These are phyloP conservation scores for Drosophila lowei DNA, from an alignment of 1,140 invertebrate species.

Conservation along the genomic window DNA sequence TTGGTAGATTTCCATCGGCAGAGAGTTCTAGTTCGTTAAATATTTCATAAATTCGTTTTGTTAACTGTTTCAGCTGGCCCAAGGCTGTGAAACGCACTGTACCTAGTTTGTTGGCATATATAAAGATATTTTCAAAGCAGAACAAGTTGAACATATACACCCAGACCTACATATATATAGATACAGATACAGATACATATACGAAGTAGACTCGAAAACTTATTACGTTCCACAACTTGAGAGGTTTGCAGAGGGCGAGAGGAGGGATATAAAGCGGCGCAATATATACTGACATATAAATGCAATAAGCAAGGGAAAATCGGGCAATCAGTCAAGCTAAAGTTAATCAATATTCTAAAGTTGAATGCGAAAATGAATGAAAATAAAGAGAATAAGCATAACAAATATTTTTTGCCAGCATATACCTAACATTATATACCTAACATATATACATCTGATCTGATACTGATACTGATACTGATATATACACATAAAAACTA, in stretches of 20 bases:
- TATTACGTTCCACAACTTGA: constrained; percentile 51
- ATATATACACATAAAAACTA: constrained; percentile 31
- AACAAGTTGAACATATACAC: constrained; percentile 53
- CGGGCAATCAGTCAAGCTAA: constrained; percentile 71
- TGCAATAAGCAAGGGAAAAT: constrained; percentile 64
- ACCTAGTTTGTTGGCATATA: constrained; percentile 61
- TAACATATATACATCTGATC: constrained; percentile 41
- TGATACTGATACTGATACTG: constrained; percentile 29
- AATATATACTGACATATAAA: constrained; percentile 22
- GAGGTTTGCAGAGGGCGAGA: constrained; percentile 17
- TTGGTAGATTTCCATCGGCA: constrained; percentile 7
- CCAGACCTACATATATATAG: constrained; percentile 8
- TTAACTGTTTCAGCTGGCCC: not conserved
- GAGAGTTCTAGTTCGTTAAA: not conserved
- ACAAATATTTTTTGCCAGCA: constrained; percentile 70
- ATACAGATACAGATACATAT: constrained; percentile 19
- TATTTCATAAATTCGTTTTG: too few relatives aligned
- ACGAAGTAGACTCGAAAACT: constrained; percentile 48
- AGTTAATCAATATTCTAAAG: constrained; percentile 62
- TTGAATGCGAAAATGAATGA: constrained; percentile 28
- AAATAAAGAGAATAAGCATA: too few relatives aligned
- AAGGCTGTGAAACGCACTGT: constrained; percentile 27
- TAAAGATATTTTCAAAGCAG: constrained; percentile 54
- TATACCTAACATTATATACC: constrained; percentile 49
- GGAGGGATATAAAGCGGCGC: constrained; percentile 14